Evolutionary conservation across 92 coral and sea anemone species (phyloP).

Genomic region (Umimayanthus kanabou): DNA sequence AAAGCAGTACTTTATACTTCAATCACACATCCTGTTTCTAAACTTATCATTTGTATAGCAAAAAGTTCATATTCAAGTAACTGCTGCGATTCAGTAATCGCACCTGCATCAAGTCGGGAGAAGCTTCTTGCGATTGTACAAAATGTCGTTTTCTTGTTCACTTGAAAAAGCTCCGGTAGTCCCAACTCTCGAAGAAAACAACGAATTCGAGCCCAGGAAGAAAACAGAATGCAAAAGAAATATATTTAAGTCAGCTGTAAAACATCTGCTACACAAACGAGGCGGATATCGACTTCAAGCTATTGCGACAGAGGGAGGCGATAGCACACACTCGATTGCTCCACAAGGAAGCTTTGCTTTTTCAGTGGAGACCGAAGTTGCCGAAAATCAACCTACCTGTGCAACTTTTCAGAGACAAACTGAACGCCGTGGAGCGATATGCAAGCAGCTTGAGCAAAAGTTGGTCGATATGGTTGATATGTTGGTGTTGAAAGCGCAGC

Average conservation of each 20-base stretch:
- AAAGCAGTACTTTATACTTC: too few species aligned
- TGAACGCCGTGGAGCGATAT: not conserved
- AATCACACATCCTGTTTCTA: too few species aligned
- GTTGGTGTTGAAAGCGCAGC: not conserved
- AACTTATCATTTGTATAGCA: too few species aligned
- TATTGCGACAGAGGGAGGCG: not conserved
- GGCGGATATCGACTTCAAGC: not conserved
- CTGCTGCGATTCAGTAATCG: too few species aligned
- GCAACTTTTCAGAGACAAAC: not conserved
- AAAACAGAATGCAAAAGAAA: not conserved
- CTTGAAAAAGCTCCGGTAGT: not conserved
- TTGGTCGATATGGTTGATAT: not conserved
- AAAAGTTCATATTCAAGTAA: too few species aligned
- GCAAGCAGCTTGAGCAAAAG: not conserved
- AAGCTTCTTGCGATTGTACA: too few species aligned
- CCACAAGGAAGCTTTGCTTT: not conserved
- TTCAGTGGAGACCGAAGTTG: not conserved
- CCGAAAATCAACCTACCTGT: not conserved
- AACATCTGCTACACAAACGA: not conserved
- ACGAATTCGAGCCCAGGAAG: not conserved
- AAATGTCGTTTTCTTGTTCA: not conserved
- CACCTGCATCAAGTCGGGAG: too few species aligned
- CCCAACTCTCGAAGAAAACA: not conserved
- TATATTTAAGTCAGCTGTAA: not conserved
- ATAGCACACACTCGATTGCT: not conserved